phyloP scores from a whole-genome alignment of 2,888 invertebrate species.

The Cephus spinipes region DNA sequence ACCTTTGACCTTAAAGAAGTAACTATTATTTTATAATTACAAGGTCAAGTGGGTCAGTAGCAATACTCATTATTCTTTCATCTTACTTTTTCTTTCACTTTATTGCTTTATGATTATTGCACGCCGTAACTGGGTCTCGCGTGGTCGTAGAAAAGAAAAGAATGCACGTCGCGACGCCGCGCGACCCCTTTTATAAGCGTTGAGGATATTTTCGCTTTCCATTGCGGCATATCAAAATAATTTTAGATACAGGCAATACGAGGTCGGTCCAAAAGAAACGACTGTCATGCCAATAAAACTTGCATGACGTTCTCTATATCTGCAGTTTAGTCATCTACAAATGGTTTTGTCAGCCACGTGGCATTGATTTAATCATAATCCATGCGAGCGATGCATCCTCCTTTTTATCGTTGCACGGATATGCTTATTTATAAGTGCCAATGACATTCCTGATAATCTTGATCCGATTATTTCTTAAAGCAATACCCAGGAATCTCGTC shows the following conservation, averaged over 20 bases:
- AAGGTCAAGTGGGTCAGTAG: neutral
- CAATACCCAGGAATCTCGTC: neutral
- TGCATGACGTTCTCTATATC: neutral
- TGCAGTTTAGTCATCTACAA: neutral
- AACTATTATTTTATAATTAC: neutral
- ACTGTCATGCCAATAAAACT: neutral
- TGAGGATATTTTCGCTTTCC: neutral
- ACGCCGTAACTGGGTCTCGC: neutral
- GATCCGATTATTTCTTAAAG: neutral
- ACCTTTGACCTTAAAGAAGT: neutral
- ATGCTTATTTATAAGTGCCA: neutral
- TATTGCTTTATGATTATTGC: neutral
- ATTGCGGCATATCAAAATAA: neutral
- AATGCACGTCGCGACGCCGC: neutral
- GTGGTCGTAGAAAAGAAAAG: neutral
- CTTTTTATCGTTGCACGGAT: neutral
- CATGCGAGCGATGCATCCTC: neutral
- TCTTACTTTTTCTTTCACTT: neutral
- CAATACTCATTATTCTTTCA: neutral
- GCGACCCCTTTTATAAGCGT: neutral
- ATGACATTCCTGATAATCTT: neutral
- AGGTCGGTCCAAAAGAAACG: neutral
- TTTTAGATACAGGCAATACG: conserved; percentile 1
- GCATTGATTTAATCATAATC: neutral
- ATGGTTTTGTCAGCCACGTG: neutral